Evolutionary conservation across 2,888 invertebrate species (phyloP), one percentile per base, ranked within the genome.

Genomic region (Pollenia griseotomentosa): DNA sequence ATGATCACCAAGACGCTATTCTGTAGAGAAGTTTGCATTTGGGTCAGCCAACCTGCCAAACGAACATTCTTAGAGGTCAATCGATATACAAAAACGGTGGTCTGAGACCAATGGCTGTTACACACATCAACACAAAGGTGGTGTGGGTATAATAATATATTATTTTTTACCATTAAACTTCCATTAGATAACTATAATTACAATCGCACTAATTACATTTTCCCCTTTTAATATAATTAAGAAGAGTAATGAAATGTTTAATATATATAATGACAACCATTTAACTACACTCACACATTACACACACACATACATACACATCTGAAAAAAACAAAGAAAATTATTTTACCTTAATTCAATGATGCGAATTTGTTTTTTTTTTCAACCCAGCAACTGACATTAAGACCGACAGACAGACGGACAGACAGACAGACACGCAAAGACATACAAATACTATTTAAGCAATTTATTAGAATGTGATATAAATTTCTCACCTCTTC

Each of bases 401-500:
- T 33, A 6, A 77, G 19, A 55, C 23, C 12, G 40, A 12, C 19
- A 23, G 46, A 11, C 9, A n/a, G 12, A 48, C 66, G 40, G 16
- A 40, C 10, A 16, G 14, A 33, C 59, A 12, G 10, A 46, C 23
- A 59, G 8, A 53, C 14, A 48, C n/a, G 51, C 16, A 57, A 11
- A 48, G 9, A 66, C 11, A 55, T 75, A 44, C 33, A n/a, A n/a
- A 68, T 42, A 66, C 77, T 63, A 63, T 77, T 66, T 53, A 68
- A 74, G 66, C 51, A 74, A 79, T 84, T 74, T 79, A 59, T 73
- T 71, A 73, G 61, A 75, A 48, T 68, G 53, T 68, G 46, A 53
- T 63, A 79, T 51, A 81, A 65, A 66, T 77, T 79, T 83, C 74
- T 70, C 83, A 86, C 87, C 59, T 81, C 48, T 80, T 81, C 48